These are phyloP conservation scores for Lordiphosa stackelbergi DNA, from an alignment of 1,140 invertebrate genomes.

Conservation along the genomic window DNA sequence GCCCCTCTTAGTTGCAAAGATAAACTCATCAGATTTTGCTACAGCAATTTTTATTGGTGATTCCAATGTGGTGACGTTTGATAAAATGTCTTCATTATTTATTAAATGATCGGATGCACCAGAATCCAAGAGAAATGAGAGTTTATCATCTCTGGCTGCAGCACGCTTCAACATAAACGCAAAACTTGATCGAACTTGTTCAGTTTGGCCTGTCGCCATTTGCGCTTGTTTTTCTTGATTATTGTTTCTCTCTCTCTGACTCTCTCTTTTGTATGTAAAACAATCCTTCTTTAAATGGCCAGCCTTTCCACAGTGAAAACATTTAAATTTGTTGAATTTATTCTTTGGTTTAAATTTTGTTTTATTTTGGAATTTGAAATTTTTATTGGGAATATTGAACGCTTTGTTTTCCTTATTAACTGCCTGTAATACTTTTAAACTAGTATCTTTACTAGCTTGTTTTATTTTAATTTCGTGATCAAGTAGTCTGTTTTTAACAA, in stretches of 20 bases:
- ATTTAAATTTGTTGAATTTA: too few relatives aligned
- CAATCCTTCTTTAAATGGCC: too few relatives aligned
- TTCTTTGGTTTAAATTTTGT: not conserved
- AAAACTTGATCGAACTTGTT: too few relatives aligned
- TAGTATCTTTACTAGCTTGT: too few relatives aligned
- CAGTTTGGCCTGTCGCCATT: too few relatives aligned
- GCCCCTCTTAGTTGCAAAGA: not conserved
- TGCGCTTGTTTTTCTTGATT: too few relatives aligned
- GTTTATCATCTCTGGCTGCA: not conserved
- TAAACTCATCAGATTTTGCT: conserved; percentile 5
- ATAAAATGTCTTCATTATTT: not conserved
- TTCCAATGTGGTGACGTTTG: not conserved
- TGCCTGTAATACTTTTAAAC: too few relatives aligned
- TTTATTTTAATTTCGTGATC: not conserved
- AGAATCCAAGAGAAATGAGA: not conserved
- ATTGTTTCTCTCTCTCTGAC: too few relatives aligned
- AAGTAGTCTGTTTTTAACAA: conserved; percentile 1
- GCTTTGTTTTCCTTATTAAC: too few relatives aligned
- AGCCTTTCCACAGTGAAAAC: too few relatives aligned
- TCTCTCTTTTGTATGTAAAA: not conserved
- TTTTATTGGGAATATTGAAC: not conserved
- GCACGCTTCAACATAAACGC: too few relatives aligned
- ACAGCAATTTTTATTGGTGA: conserved; percentile 1
- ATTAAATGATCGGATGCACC: conserved; percentile 1
- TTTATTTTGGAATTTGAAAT: too few relatives aligned